phyloP scores from a whole-genome alignment of 2,113 vertebrate species.

The Falcunculus frontatus region DNA sequence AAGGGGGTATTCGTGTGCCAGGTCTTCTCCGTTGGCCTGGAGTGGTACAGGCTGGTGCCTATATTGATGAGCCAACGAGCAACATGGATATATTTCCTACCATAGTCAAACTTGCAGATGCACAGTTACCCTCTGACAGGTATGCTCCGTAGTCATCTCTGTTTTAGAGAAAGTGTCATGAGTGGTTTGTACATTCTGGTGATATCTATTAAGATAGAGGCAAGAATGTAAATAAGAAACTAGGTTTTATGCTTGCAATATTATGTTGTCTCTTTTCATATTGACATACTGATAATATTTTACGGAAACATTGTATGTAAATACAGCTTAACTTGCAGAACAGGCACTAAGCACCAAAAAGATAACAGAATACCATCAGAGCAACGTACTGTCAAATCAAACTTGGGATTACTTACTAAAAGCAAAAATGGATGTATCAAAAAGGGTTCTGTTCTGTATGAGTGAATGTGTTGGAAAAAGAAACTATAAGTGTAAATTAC shows the following conservation, averaged over 20 bases:
- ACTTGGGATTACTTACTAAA: neutral
- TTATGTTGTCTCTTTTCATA: neutral
- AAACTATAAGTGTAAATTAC: neutral
- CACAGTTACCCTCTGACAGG: constrained; percentile 79
- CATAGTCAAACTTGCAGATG: constrained; percentile 69
- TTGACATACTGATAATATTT: neutral
- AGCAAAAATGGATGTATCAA: neutral
- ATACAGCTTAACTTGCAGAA: neutral
- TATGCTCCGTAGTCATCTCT: constrained; percentile 4
- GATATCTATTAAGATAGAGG: neutral
- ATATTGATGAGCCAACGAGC: constrained; percentile 79
- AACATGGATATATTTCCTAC: constrained; percentile 92
- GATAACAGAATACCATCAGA: neutral
- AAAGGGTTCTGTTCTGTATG: neutral
- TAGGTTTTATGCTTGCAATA: neutral
- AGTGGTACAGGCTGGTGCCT: constrained; percentile 50
- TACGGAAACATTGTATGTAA: neutral
- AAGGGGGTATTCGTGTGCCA: constrained; percentile 88
- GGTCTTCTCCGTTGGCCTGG: constrained; percentile 81
- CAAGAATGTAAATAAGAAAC: neutral
- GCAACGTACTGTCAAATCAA: neutral
- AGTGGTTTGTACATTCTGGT: neutral
- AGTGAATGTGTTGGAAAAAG: neutral
- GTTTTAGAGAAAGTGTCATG: neutral
- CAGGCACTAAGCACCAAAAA: neutral